Percentiles rank a stretch among this genome's conserved stretches.
These are phyloP conservation scores for Todus mexicanus DNA, from an alignment of 2,797 vertebrate species.

Conservation along the genomic window DNA sequence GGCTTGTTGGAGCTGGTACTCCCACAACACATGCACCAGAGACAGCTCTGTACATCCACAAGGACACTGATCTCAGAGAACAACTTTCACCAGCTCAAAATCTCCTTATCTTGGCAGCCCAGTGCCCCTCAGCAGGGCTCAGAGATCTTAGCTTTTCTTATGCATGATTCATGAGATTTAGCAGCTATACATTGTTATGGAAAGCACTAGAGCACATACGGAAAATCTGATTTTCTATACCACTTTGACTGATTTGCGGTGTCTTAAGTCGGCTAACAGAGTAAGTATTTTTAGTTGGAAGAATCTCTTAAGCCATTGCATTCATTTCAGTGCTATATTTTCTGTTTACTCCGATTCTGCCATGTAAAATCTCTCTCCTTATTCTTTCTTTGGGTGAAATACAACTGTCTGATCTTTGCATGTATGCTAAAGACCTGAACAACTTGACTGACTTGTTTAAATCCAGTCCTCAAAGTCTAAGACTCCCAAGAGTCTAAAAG, in stretches of 20 bases:
- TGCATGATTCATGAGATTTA: neutral
- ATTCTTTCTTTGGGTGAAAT: neutral
- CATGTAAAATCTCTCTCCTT: neutral
- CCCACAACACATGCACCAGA: neutral
- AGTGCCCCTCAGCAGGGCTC: neutral
- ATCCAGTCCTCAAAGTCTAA: neutral
- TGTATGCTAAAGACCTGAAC: neutral
- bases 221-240: neutral
- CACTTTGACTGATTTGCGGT: neutral
- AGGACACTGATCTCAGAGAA: neutral
- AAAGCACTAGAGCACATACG: neutral
- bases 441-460: slow-evolving; percentile 25
- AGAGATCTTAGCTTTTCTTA: neutral
- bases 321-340: neutral
- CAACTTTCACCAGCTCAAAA: neutral
- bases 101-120: neutral
- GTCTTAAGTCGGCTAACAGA: neutral
- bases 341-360: neutral
- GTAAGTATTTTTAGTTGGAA: neutral
- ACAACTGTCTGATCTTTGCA: neutral
- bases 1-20: neutral
- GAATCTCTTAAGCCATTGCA: neutral
- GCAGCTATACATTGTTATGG: neutral
- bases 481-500: neutral
- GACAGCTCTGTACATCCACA: neutral